A percentile compares a stretch with the other conserved stretches of the same genome.
phyloP scores from a whole-genome alignment of 1,140 invertebrate species.

The Augochlora pura region DNA sequence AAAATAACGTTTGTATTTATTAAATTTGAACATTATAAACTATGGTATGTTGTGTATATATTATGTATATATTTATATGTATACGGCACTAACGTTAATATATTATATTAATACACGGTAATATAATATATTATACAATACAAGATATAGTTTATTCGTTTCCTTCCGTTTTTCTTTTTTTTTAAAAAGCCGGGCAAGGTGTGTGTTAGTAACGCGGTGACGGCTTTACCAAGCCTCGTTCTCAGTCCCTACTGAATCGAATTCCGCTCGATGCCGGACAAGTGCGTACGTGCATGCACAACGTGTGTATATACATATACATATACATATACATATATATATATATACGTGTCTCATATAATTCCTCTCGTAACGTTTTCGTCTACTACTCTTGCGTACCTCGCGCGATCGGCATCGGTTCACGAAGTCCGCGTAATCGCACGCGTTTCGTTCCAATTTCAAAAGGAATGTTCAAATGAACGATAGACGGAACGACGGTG shows the following conservation, averaged over 20 bases:
- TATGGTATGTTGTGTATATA: conserved; percentile 8
- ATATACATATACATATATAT: not conserved
- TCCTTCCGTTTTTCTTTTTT: too few species aligned
- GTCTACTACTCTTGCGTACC: not conserved
- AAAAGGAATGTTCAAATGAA: too few species aligned
- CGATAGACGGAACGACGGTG: too few species aligned
- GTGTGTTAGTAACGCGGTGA: not conserved
- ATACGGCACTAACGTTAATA: conserved; percentile 16
- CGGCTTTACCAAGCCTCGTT: too few species aligned
- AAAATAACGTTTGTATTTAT: conserved; percentile 34
- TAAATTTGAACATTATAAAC: conserved; percentile 35
- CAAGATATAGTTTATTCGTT: not conserved
- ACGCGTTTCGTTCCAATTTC: not conserved
- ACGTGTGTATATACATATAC: too few species aligned
- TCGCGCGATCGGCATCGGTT: not conserved
- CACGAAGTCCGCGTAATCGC: not conserved
- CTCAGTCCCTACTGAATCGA: conserved; percentile 8
- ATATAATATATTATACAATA: conserved; percentile 15
- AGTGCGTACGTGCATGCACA: not conserved
- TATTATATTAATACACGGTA: conserved; percentile 27
- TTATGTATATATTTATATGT: conserved; percentile 8
- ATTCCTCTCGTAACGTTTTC: too few species aligned
- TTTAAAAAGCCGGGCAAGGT: conserved; percentile 14
- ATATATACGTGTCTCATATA: not conserved
- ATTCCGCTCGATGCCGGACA: not conserved